Base-by-base conservation (phyloP, 2,113 vertebrate genomes). In the Melanerpes aurifrons region DNA sequence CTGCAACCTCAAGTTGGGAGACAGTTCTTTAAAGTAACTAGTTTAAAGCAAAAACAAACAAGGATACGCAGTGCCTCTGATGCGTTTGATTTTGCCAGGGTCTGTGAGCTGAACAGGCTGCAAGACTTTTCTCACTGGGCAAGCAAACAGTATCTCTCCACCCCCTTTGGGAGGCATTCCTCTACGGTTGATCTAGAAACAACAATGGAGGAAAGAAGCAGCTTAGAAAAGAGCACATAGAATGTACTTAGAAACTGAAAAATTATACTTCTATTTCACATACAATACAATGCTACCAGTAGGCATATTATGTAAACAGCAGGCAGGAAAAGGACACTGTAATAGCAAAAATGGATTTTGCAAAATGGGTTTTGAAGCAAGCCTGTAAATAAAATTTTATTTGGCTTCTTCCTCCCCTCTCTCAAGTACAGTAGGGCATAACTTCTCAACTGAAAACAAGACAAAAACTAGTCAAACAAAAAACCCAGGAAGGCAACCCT, bases 41-140 rank as follows among this genome's bases (percentile, higher is more conserved):
- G 2, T 83, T 43, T 71, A 70, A 17, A 69, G 80, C 84, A 3
- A 6, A 45, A 28, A 20, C 8, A 68, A 24, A 50, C 3, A 40
- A 98, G 98, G 99, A 99, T 99, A 99, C 99, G 99, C 99, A 32
- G 98, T 97, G 96, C 99, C 99, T 97, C 99, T 97, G 89, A 99
- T 99, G 31, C 99, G 98, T 93, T 99, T 99, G 96, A 99, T 99
- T 97, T 99, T 99, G 53, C 99, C 99, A 4, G 98, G 98, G 57
- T 99, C 99, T 6, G 98, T 98, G 72, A 99, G 97, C 82, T 99
- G 98, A 76, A 99, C 10, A 1, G 99, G 99, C 70, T 94, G 98
- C 81, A 99, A 95, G 80, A 98, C 97, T 79, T 98, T 98, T 69
- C 97, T 98, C 31, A 99, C 97, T 0, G 99, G 99, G 96, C 99